phyloP scores from a whole-genome alignment of 1,140 invertebrate species.

The Pseudomyrmex pallidus region DNA sequence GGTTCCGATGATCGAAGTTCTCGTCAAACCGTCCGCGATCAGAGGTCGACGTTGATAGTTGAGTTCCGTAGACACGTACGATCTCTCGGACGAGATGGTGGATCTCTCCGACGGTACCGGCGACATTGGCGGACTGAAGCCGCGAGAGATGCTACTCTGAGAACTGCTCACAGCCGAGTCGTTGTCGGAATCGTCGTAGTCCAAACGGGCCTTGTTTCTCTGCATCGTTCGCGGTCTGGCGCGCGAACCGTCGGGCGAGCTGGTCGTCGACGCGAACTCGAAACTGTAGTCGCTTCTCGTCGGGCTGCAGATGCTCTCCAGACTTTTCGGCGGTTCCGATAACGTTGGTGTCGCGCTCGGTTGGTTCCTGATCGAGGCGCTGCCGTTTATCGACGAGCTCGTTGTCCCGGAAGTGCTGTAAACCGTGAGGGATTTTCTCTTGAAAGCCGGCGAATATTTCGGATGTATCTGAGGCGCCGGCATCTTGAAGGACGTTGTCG shows the following conservation, averaged over 20 bases:
- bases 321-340: slow-evolving; percentile 85
- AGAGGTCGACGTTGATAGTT: slow-evolving; percentile 71
- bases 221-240: slow-evolving; percentile 62
- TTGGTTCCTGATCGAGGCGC: slow-evolving; percentile 41
- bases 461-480: slow-evolving; percentile 86
- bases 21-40: slow-evolving; percentile 70
- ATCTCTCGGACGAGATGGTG: slow-evolving; percentile 79
- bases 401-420: slow-evolving; percentile 84
- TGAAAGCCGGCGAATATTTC: slow-evolving; percentile 94
- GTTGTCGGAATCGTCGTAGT: slow-evolving; percentile 91
- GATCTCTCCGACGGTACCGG: slow-evolving; percentile 83
- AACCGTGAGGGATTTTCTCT: slow-evolving; percentile 90
- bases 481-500: slow-evolving; percentile 80
- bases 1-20: slow-evolving; percentile 45
- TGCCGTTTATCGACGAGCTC: slow-evolving; percentile 82
- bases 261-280: slow-evolving; percentile 80
- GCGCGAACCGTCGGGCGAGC: slow-evolving; percentile 75
- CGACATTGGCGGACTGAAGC: slow-evolving; percentile 88
- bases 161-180: slow-evolving; percentile 94
- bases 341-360: slow-evolving; percentile 47
- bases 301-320: slow-evolving; percentile 88
- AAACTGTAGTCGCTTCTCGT: slow-evolving; percentile 86
- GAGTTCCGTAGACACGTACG: slow-evolving; percentile 74
- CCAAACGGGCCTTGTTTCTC: slow-evolving; percentile 76
- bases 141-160: slow-evolving; percentile 89